These are phyloP conservation scores for Myotis myotis DNA, from an alignment of 2,797 vertebrate genomes.

Conservation along the genomic window DNA sequence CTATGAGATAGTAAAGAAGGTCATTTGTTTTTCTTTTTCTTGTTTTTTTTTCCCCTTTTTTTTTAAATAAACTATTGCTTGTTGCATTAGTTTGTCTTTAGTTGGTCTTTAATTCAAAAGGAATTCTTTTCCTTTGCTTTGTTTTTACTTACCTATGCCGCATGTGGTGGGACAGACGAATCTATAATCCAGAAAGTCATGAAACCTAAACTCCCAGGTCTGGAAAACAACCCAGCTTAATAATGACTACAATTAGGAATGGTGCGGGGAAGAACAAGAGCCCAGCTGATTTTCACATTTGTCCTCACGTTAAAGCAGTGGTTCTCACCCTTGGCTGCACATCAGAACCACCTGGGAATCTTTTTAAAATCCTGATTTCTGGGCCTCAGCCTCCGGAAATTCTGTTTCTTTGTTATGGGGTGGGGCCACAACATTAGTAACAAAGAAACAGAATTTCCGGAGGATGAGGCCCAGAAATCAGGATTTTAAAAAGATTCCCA, in stretches of 20 bases:
- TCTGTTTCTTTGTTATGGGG: too few relatives aligned
- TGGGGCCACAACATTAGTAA: too few relatives aligned
- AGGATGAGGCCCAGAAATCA: too few relatives aligned
- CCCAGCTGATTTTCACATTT: neutral
- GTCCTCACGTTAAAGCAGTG: neutral
- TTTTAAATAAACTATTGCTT: constrained; percentile 85
- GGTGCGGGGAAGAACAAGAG: neutral
- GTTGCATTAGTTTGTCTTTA: constrained; percentile 74
- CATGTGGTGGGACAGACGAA: fast-evolving
- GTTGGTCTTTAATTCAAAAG: constrained; percentile 55
- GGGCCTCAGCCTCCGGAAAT: too few relatives aligned
- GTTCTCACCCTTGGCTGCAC: too few relatives aligned
- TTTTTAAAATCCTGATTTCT: too few relatives aligned
- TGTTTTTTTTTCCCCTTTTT: neutral
- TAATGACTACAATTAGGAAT: neutral
- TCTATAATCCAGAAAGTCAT: neutral
- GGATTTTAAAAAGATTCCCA: too few relatives aligned
- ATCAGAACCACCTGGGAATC: too few relatives aligned
- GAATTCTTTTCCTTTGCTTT: neutral
- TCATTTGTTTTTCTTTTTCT: constrained; percentile 67
- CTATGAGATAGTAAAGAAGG: constrained; percentile 88
- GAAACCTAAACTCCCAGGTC: neutral
- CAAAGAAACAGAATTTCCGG: too few relatives aligned
- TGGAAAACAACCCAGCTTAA: neutral
- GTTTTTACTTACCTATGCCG: neutral